phyloP scores from a whole-genome alignment of 2,888 invertebrate genomes.

The Nebria brevicollis region DNA sequence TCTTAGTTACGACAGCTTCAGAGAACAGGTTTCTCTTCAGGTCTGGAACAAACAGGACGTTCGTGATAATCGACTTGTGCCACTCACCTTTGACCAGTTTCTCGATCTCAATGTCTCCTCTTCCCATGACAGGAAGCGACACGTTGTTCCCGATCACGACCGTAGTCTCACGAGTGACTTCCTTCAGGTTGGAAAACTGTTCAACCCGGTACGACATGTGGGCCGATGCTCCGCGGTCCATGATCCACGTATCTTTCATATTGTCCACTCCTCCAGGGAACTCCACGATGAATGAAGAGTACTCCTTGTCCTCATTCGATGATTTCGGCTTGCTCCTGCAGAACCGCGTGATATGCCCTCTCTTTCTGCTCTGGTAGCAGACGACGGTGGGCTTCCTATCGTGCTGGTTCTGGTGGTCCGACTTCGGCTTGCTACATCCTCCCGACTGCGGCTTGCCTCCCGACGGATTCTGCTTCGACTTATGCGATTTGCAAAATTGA shows the following conservation, averaged over 20 bases:
- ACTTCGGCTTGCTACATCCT: constrained; percentile 8
- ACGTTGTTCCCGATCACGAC: constrained; percentile 51
- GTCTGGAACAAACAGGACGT: constrained; percentile 55
- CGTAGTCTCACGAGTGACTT: constrained; percentile 42
- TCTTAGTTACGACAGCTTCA: constrained; percentile 53
- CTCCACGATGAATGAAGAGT: constrained; percentile 18
- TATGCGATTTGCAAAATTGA: not conserved
- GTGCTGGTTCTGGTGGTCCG: constrained; percentile 19
- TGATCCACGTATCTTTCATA: constrained; percentile 49
- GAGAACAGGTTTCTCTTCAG: too few relatives aligned
- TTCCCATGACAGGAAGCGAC: constrained; percentile 50
- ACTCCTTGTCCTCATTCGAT: constrained; percentile 19
- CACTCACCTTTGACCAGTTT: constrained; percentile 51
- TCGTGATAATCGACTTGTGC: constrained; percentile 49
- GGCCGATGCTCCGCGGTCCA: constrained; percentile 53
- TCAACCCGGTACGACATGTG: constrained; percentile 50
- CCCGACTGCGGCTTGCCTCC: not conserved
- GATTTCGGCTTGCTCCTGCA: constrained; percentile 24
- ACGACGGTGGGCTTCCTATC: constrained; percentile 21
- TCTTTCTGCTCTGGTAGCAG: constrained; percentile 46
- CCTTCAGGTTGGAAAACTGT: constrained; percentile 43
- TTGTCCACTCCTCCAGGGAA: constrained; percentile 7
- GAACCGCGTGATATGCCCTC: constrained; percentile 40
- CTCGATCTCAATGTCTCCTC: constrained; percentile 51
- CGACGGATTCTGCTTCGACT: not conserved